These are phyloP conservation scores for Campoplex nolae DNA, from an alignment of 2,888 invertebrate species.

Conservation along the genomic window DNA sequence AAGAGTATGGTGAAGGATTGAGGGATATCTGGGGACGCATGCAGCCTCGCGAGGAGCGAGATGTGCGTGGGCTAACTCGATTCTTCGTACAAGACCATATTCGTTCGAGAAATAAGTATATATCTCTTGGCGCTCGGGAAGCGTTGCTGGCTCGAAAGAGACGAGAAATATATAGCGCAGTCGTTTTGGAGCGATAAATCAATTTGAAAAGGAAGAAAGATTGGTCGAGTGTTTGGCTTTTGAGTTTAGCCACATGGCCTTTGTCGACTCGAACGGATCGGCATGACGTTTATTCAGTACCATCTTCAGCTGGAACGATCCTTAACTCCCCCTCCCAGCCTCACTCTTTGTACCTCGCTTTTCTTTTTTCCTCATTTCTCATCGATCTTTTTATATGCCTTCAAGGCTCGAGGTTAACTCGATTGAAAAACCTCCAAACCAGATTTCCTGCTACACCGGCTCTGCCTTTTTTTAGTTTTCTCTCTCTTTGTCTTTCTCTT, in stretches of 20 bases:
- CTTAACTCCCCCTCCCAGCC: background rate
- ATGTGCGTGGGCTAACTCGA: slow-evolving; percentile 78
- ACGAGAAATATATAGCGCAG: slow-evolving; percentile 1
- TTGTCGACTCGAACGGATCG: slow-evolving; percentile 15
- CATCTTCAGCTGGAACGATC: slow-evolving; percentile 7
- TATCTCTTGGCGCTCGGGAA: slow-evolving; percentile 37
- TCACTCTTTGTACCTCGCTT: background rate
- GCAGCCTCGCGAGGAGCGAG: slow-evolving; percentile 56
- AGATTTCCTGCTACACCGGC: slow-evolving; percentile 8
- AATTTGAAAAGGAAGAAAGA: background rate
- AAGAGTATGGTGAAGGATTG: background rate
- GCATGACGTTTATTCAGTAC: slow-evolving; percentile 1
- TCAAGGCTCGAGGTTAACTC: background rate
- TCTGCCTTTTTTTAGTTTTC: slow-evolving; percentile 23
- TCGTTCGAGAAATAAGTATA: slow-evolving; percentile 42
- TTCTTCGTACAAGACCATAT: slow-evolving; percentile 69
- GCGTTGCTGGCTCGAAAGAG: background rate
- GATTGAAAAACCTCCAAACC: slow-evolving; percentile 19
- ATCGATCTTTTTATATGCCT: background rate
- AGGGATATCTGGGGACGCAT: background rate
- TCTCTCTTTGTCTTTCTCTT: background rate
- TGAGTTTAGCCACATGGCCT: slow-evolving; percentile 59
- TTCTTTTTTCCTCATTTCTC: background rate
- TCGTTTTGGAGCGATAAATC: background rate
- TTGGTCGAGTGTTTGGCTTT: background rate